A percentile compares a stretch with the other conserved stretches of the same genome.
phyloP scores from a whole-genome alignment of 2,113 vertebrate species.

The Pollachius pollachius region DNA sequence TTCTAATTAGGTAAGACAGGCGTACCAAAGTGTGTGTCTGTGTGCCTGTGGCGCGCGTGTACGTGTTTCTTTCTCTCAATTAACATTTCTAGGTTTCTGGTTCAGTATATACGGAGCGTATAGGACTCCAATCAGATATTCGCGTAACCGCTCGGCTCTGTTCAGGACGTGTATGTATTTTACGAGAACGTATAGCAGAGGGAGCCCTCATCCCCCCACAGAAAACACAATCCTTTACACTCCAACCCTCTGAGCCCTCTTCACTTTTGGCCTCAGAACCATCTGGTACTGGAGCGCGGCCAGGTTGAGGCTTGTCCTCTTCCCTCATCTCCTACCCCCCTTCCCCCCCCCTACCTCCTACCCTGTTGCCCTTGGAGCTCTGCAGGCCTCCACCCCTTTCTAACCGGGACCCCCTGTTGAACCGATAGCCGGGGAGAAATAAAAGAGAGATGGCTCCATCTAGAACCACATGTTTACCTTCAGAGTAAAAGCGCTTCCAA shows the following conservation, averaged over 20 bases:
- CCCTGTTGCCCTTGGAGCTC: conserved; percentile 42
- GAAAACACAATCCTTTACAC: conserved; percentile 1
- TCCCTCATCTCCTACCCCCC: conserved; percentile 16
- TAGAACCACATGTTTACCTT: conserved; percentile 58
- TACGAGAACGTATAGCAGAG: neutral
- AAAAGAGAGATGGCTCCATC: conserved; percentile 50
- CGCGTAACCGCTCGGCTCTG: no score
- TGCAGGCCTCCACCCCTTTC: conserved; percentile 28
- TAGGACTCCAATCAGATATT: no score
- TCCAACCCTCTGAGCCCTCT: neutral
- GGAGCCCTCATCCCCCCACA: neutral
- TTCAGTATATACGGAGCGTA: no score
- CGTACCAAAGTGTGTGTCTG: conserved; percentile 19
- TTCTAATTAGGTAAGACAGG: conserved; percentile 36
- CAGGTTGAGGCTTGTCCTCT: conserved; percentile 24
- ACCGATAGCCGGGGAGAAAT: conserved; percentile 24
- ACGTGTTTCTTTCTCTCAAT: no score
- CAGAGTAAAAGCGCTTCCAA: neutral
- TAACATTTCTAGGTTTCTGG: no score
- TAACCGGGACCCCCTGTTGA: conserved; percentile 15
- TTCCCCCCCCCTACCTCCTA: conserved; percentile 13
- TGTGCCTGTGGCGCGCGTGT: no score
- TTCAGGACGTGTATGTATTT: no score
- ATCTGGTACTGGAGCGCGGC: conserved; percentile 36
- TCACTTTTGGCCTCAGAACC: conserved; percentile 16